Evolutionary conservation across 2,797 vertebrate species (phyloP).

Genomic region (Malacoctenus gilli): DNA sequence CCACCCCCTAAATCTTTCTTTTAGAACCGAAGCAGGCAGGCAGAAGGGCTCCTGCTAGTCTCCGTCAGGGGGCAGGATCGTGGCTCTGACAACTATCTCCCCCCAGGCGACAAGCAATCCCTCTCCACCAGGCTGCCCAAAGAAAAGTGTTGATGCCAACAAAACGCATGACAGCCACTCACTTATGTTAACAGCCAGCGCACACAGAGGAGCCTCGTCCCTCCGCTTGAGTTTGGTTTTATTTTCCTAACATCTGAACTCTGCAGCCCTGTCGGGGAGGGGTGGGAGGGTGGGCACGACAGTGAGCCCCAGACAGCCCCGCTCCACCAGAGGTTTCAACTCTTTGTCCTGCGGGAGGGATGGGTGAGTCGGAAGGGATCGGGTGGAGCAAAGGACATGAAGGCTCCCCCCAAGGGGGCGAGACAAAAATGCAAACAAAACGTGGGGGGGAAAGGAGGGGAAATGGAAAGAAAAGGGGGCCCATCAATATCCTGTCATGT

Average conservation of each 20-base stretch:
- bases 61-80: slow-evolving; percentile 55
- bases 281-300: slow-evolving; percentile 60
- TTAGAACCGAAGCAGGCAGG: slow-evolving; percentile 64
- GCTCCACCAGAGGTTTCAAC: slow-evolving; percentile 71
- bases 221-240: slow-evolving; percentile 64
- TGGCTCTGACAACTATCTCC: slow-evolving; percentile 72
- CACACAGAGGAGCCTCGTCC: slow-evolving; percentile 47
- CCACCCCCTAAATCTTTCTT: slow-evolving; percentile 41
- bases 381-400: neutral
- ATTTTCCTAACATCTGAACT: slow-evolving; percentile 75
- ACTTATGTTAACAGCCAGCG: slow-evolving; percentile 71
- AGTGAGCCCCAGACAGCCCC: slow-evolving; percentile 69
- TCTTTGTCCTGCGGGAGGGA: slow-evolving; percentile 65
- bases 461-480: slow-evolving; percentile 56
- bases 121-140: slow-evolving; percentile 65
- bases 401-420: slow-evolving; percentile 19
- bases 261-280: slow-evolving; percentile 41
- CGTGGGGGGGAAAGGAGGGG: slow-evolving; percentile 28
- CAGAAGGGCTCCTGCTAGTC: slow-evolving; percentile 48
- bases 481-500: slow-evolving; percentile 78
- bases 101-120: slow-evolving; percentile 67
- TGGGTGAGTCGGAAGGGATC: slow-evolving; percentile 40
- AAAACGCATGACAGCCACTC: slow-evolving; percentile 78
- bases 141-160: slow-evolving; percentile 80
- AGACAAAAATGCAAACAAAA: slow-evolving; percentile 16